Evolutionary conservation across 2,888 invertebrate genomes (phyloP).

Genomic region (Plagiodera versicolora): DNA sequence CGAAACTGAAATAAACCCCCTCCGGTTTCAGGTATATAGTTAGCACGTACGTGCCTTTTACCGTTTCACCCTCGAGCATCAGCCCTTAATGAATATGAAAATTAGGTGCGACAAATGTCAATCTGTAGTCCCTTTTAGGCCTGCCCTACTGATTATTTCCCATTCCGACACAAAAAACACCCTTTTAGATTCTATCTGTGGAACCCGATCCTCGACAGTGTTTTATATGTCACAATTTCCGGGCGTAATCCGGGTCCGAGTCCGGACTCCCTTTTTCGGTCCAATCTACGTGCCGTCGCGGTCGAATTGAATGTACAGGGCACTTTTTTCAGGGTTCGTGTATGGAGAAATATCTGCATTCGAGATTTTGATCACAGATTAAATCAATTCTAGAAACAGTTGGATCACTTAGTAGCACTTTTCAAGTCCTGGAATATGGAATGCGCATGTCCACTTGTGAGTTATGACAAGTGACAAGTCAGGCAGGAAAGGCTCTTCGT

Average conservation of each 20-base stretch:
- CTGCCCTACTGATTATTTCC: constrained; percentile 16
- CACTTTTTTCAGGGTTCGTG: no score
- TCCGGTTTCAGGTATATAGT: no score
- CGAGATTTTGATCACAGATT: no score
- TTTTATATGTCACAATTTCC: constrained; percentile 43
- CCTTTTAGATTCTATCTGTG: constrained; percentile 13
- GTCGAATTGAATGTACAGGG: constrained; percentile 20
- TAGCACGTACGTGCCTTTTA: no score
- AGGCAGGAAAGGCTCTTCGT: no score
- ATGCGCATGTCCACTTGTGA: no score
- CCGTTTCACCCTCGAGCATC: background rate
- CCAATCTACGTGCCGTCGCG: constrained; percentile 40
- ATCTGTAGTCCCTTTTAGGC: background rate
- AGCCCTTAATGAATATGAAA: background rate
- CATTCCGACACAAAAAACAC: background rate
- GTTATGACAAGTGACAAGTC: no score
- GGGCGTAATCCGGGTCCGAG: constrained; percentile 38
- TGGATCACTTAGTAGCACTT: no score
- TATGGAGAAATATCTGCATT: no score
- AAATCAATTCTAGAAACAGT: no score
- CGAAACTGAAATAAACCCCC: no score
- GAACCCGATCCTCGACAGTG: constrained; percentile 33
- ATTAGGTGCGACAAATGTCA: background rate
- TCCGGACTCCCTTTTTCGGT: constrained; percentile 33
- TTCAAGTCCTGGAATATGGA: no score